Conservation (phyloP, 2,113 vertebrate genomes). For the Corythornis vintsioides region DNA sequence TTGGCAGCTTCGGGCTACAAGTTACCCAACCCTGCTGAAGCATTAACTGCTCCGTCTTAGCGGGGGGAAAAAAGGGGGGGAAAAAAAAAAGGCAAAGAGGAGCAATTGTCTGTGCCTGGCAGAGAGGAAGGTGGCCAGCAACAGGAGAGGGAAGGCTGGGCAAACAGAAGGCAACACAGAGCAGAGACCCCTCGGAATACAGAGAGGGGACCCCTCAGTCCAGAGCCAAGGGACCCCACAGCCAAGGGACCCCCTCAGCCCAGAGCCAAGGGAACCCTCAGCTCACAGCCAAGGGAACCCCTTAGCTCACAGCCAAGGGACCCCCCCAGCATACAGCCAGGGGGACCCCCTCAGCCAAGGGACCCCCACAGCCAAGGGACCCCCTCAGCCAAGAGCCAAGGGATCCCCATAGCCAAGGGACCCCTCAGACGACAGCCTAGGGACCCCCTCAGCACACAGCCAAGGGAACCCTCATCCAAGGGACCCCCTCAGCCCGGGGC, state of each 20-base stretch:
- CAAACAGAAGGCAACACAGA: not conserved
- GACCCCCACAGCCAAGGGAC: too few relatives aligned
- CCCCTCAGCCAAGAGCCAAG: too few relatives aligned
- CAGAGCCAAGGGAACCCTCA: not conserved
- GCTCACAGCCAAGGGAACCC: too few relatives aligned
- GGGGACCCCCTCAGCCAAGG: too few relatives aligned
- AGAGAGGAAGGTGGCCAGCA: not conserved
- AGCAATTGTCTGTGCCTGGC: rapidly evolving
- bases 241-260: not conserved
- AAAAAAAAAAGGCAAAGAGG: rapidly evolving
- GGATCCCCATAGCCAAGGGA: not conserved
- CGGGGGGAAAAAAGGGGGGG: rapidly evolving
- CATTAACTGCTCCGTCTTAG: rapidly evolving
- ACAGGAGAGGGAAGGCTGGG: not conserved
- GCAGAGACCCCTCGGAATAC: not conserved
- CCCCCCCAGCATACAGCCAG: too few relatives aligned
- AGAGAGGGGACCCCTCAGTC: not conserved
- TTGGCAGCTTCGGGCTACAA: not conserved
- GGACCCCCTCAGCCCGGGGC: too few relatives aligned
- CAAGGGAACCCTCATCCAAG: too few relatives aligned
- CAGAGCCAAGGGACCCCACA: not conserved
- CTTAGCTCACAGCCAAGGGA: too few relatives aligned
- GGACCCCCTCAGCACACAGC: not conserved
- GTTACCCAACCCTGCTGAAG: rapidly evolving
- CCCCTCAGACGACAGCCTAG: not conserved